Evolutionary conservation across 2,797 vertebrate genomes (phyloP), one percentile per base, ranked within the genome.

Genomic region (Chelon auratus): DNA sequence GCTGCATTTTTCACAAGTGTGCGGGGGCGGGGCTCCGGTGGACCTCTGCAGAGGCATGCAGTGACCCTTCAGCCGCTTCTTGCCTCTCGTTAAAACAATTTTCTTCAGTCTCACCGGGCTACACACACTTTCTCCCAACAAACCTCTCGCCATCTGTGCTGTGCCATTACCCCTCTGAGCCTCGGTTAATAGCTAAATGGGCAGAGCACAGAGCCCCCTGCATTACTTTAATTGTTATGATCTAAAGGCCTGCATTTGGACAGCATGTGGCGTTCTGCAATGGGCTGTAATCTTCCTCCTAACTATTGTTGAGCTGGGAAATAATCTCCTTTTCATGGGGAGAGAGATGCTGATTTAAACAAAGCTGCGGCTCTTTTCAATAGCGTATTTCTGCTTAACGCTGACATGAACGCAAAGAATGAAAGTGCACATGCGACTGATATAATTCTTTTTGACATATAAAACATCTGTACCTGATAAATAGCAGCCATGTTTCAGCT

Each of bases 201-300:
- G 64, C 61, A 51, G 42, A 68, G 64, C 71, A 63, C 26, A 24
- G 63, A 62, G 80, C 68, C 72, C 79, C 47, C 74, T 84, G 82
- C 91, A 93, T 92, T 93, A 93, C 79, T 85, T 86, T 93, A 91
- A 94, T 94, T 94, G 87, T 92, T 86, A 77, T 86, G 76, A 86
- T 83, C 72, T 84, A 83, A 91, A 87, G 79, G 71, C 82, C 62
- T 72, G 55, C 62, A 64, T 87, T 83, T 64, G 63, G 77, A 82
- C 83, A 72, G 85, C 72, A 81, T 85, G 73, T 63, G 63, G 57
- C 70, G 81, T 75, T 62, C 78, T 72, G 81, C 74, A 74, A 53
- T 9, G 69, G 67, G 72, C 68, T 55, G 26, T 93, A 92, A 92
- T 93, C 92, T 82, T 84, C 78, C 82, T 85, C 75, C 68, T 72